Evolutionary conservation across 1,140 invertebrate species (phyloP), one percentile per base, ranked within the genome.

Genomic region (Plutomurus gul): DNA sequence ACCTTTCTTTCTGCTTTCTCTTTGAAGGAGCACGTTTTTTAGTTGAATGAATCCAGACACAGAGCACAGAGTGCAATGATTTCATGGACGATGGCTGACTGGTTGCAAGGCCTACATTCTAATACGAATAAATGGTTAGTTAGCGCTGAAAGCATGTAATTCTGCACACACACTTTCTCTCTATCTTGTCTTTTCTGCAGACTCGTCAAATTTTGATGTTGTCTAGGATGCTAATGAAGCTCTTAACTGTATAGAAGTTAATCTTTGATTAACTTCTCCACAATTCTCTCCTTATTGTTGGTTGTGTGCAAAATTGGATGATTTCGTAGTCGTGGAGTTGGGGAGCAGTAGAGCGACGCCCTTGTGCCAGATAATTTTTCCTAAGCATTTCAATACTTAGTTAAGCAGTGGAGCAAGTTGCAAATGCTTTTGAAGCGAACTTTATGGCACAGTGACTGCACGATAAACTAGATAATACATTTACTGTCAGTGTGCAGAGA

Each of bases 81-180:
- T n/a, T n/a, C n/a, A n/a, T n/a, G n/a, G n/a, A n/a, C n/a, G n/a
- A n/a, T n/a, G n/a, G n/a, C n/a, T n/a, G n/a, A n/a, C n/a, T n/a
- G n/a, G n/a, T n/a, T n/a, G n/a, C n/a, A n/a, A n/a, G n/a, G n/a
- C n/a, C n/a, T n/a, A n/a, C n/a, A n/a, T n/a, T n/a, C n/a, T n/a
- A n/a, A n/a, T 22, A 51, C 18, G 46, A 5, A 49, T 18, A 49
- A 65, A 65, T 65, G 30, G 56, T 16, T n/a, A 65, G 36, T 65
- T 65, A 65, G 56, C n/a, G 56, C 30, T 65, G 27, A 65, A 65
- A 65, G 56, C 56, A 16, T 65, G 36, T 65, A 65, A 65, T 65
- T 51, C 36, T 65, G 56, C 27, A n/a, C n/a, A n/a, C n/a, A n/a
- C n/a, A n/a, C n/a, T n/a, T n/a, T n/a, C n/a, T n/a, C n/a, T n/a